Conservation (phyloP, 2,113 vertebrate species). For the Pelusios castaneus region DNA sequence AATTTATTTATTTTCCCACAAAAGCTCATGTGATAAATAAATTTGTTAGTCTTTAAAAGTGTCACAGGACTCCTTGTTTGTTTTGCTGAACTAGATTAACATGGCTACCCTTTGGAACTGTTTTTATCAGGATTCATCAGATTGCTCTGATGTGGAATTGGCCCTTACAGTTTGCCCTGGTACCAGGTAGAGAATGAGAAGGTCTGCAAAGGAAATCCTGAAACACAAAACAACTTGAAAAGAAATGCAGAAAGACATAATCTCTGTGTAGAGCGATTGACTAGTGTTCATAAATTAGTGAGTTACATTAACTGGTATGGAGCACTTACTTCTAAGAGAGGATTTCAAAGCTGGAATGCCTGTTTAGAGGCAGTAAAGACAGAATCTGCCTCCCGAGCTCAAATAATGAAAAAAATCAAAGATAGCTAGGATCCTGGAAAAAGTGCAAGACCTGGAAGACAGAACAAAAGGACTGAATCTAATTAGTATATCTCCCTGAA, state of each 20-base stretch:
- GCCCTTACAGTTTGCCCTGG: no score
- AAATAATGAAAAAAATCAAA: not conserved
- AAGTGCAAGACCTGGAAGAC: not conserved
- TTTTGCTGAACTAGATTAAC: no score
- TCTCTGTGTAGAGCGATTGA: no score
- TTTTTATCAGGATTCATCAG: not conserved
- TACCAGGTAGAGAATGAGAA: not conserved
- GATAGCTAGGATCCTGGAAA: fast-evolving
- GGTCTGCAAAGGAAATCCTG: not conserved
- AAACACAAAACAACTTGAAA: not conserved
- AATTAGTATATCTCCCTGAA: not conserved
- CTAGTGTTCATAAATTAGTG: not conserved
- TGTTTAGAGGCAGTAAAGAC: not conserved
- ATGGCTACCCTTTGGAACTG: no score
- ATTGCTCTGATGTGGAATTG: not conserved
- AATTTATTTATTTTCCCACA: no score
- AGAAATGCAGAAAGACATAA: not conserved
- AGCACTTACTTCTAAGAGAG: not conserved
- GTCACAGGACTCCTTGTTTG: no score
- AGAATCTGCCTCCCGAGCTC: not conserved
- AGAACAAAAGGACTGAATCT: not conserved
- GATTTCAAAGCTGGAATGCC: not conserved
- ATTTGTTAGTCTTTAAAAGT: no score
- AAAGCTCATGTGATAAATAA: no score
- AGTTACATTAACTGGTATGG: not conserved